Evolutionary conservation across 2,113 vertebrate genomes (phyloP).

Genomic region (Peucedramus taeniatus): DNA sequence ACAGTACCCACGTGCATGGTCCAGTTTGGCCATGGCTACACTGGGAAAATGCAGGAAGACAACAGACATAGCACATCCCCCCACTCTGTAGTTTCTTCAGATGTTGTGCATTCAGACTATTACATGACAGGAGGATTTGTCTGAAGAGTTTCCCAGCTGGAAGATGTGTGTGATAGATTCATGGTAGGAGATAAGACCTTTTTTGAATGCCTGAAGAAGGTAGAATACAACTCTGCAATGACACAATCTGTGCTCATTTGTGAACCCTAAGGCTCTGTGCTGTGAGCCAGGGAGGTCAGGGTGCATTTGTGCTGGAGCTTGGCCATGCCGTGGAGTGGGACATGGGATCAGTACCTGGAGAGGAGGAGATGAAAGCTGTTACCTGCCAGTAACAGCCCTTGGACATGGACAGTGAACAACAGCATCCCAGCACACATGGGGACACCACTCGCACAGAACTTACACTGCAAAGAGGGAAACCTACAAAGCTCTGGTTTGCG

Average conservation of each 20-base stretch:
- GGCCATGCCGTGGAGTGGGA: background rate
- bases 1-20: rapidly evolving
- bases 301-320: background rate
- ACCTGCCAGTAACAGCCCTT: background rate
- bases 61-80: background rate
- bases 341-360: rapidly evolving
- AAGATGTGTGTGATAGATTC: background rate
- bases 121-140: background rate
- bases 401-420: background rate
- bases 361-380: background rate
- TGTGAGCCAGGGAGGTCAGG: background rate
- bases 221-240: background rate
- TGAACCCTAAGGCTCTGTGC: rapidly evolving
- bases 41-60: background rate
- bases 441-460: background rate
- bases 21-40: rapidly evolving
- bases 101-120: background rate
- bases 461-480: background rate
- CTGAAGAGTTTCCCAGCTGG: background rate
- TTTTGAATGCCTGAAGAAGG: background rate
- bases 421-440: rapidly evolving
- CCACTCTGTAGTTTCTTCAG: background rate
- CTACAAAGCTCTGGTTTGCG: background rate
- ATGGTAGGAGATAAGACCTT: background rate
- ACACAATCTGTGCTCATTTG: background rate